Evolutionary conservation across 1,140 invertebrate genomes (phyloP), one percentile per base, ranked within the genome.

Genomic region (Drosophila sucinea): DNA sequence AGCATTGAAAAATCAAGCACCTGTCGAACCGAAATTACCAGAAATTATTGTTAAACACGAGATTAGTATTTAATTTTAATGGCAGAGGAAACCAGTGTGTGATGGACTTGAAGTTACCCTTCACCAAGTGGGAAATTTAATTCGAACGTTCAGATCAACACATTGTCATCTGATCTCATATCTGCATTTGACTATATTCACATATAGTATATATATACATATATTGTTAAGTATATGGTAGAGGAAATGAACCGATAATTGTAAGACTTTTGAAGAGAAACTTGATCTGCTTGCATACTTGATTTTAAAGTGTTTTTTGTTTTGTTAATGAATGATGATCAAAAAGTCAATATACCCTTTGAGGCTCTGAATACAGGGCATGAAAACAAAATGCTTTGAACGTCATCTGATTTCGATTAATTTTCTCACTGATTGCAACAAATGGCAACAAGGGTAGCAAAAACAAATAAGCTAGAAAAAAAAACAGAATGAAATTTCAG

Each of bases 371-470:
- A 2, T 27, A 51, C 23, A 10, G 44, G 44, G 23, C 27, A 51
- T 23, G 4, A 1, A 23, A 23, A 44, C 30, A 30, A 57, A 23
- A 25, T 23, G 55, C 55, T 17, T 47, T 35, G 11, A 35, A 57
- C 56, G 67, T 71, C 51, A 76, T 51, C 41, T 58, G 67, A 51
- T 64, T 66, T 71, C 60, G 71, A 66, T 82, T 87, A 82, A 77
- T 79, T 86, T 73, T 69, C 79, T 68, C 83, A 73, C 83, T 87
- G 84, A 86, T 86, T 86, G 83, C 83, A 86, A 83, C 67, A 79
- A 87, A 86, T 89, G 81, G 74, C 81, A 81, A 54, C 11, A 51
- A 51, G 44, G 7, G 44, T 27, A 51, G 44, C 60, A 55, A 67
- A 60, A 74, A 73, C 65, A 81, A 81, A 82, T 67, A 68, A 67